A percentile compares a stretch with the other conserved stretches of the same genome.
Conservation (phyloP, 2,888 invertebrate genomes). For the Orchestes rusci region DNA sequence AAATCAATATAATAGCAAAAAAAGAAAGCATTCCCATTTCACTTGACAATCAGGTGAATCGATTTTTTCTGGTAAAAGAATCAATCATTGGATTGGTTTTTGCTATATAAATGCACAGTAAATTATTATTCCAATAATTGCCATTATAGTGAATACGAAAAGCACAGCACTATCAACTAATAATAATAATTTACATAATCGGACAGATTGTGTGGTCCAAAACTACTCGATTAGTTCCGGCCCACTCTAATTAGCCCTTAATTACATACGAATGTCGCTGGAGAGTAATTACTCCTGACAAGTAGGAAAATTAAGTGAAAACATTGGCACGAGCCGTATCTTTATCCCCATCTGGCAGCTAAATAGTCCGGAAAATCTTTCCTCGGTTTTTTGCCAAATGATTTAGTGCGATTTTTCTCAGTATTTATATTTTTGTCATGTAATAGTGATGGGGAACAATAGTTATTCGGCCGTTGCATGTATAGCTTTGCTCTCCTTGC, state of each 20-base stretch:
- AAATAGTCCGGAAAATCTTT: conserved; percentile 28
- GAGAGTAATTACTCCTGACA: conserved; percentile 33
- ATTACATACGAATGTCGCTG: conserved; percentile 17
- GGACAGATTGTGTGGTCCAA: conserved; percentile 17
- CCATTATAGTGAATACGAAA: no score
- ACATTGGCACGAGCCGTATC: conserved; percentile 40
- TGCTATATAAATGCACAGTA: no score
- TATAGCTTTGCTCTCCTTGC: no score
- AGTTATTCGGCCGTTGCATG: not conserved
- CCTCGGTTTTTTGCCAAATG: not conserved
- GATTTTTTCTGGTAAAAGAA: not conserved
- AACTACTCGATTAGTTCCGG: conserved; percentile 14
- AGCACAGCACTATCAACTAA: no score
- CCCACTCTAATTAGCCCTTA: conserved; percentile 16
- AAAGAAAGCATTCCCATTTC: no score
- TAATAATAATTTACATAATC: no score
- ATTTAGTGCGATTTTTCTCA: no score
- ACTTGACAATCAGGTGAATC: no score
- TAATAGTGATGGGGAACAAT: not conserved
- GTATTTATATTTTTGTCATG: not conserved
- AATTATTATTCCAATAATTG: no score
- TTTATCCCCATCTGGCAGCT: conserved; percentile 31
- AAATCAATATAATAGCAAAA: no score
- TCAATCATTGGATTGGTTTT: not conserved
- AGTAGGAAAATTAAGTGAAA: conserved; percentile 39